These are phyloP conservation scores for Apamea sordens DNA, from an alignment of 2,888 invertebrate species.

Conservation along the genomic window DNA sequence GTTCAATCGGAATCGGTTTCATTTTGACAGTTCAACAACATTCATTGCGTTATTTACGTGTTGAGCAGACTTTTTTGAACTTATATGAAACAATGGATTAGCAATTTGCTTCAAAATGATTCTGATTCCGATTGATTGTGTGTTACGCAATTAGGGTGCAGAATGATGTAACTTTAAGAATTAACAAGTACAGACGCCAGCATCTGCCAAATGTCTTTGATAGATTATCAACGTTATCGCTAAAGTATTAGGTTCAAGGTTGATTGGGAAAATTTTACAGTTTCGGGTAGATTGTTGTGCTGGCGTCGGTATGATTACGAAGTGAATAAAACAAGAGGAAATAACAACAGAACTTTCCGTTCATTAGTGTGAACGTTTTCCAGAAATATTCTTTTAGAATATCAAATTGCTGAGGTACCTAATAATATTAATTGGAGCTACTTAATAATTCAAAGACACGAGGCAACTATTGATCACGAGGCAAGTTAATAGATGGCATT, in stretches of 20 bases:
- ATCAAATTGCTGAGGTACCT: constrained; percentile 16
- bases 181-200: constrained; percentile 4
- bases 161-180: constrained; percentile 29
- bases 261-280: no score
- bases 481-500: constrained; percentile 13
- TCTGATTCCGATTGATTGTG: no score
- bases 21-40: no score
- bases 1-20: no score
- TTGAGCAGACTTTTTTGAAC: no score
- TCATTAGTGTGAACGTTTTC: constrained; percentile 45
- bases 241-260: no score
- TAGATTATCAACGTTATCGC: no score
- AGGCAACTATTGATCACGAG: constrained; percentile 1
- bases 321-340: constrained; percentile 42
- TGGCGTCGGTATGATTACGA: constrained; percentile 16
- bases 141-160: no score
- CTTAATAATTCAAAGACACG: constrained; percentile 29
- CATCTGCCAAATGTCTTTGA: not conserved
- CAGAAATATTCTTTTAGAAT: constrained; percentile 32
- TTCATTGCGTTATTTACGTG: no score
- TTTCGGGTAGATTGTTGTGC: no score
- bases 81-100: no score
- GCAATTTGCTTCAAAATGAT: no score
- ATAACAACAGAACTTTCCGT: constrained; percentile 28
- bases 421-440: constrained; percentile 35